Conservation (phyloP, 2,797 vertebrate species). For the Fistularia commersonii region DNA sequence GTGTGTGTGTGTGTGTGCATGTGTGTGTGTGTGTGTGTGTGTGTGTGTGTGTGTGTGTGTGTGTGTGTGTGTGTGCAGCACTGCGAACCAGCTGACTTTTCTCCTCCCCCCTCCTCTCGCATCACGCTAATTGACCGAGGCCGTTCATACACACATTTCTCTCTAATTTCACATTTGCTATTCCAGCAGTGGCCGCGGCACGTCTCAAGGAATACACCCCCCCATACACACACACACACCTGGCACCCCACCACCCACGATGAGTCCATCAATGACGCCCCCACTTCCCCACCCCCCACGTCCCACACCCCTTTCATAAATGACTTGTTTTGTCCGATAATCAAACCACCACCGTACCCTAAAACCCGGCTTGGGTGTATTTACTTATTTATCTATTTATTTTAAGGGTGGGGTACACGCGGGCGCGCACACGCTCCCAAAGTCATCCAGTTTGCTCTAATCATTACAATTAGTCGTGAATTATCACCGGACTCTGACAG, state of each 20-base stretch:
- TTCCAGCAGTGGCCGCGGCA: slow-evolving; percentile 86
- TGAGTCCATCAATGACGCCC: slow-evolving; percentile 76
- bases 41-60: slow-evolving; percentile 9
- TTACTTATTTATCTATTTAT: no score
- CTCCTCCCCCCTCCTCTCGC: slow-evolving; percentile 61
- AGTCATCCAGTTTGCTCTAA: slow-evolving; percentile 99
- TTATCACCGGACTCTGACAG: slow-evolving; percentile 99
- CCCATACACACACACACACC: slow-evolving; percentile 68
- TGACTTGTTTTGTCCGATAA: slow-evolving; percentile 75
- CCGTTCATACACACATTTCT: slow-evolving; percentile 92
- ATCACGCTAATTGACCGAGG: slow-evolving; percentile 87
- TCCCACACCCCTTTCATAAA: slow-evolving; percentile 63
- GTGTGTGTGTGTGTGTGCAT: slow-evolving; percentile 9
- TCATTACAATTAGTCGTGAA: slow-evolving; percentile 99
- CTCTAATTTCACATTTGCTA: slow-evolving; percentile 98
- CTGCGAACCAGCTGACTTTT: slow-evolving; percentile 64
- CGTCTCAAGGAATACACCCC: slow-evolving; percentile 86
- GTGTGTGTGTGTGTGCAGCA: slow-evolving; percentile 7
- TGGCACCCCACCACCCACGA: slow-evolving; percentile 10
- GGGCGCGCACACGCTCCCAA: slow-evolving; percentile 79
- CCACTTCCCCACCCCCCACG: slow-evolving; percentile 32
- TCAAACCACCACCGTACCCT: background rate
- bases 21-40: background rate
- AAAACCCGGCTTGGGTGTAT: background rate
- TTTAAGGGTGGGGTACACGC: background rate